Evolutionary conservation across 2,797 vertebrate species (phyloP).

Genomic region (Smutsia temminckii): DNA sequence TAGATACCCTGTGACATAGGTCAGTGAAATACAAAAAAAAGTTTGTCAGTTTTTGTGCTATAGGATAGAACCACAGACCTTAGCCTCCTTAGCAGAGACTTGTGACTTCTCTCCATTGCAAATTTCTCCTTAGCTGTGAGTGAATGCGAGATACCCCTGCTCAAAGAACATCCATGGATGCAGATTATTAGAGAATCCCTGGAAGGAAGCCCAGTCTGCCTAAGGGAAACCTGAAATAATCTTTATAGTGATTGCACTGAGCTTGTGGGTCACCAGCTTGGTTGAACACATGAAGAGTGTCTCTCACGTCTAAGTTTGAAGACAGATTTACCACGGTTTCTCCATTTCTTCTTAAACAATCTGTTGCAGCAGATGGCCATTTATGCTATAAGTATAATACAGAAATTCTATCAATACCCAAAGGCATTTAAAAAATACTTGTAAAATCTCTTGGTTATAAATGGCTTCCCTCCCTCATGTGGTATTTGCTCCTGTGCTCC

Average conservation of each 20-base stretch:
- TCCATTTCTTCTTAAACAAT: slow-evolving; percentile 71
- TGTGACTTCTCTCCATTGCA: neutral
- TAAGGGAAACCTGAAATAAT: neutral
- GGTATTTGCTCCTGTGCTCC: slow-evolving; percentile 39
- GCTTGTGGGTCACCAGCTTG: neutral
- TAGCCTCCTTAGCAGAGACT: neutral
- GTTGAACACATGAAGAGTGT: slow-evolving; percentile 49
- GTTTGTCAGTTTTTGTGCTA: neutral
- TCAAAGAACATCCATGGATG: neutral
- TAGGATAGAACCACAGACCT: neutral
- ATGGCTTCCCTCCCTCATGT: slow-evolving; percentile 43
- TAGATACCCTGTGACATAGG: neutral
- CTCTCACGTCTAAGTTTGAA: slow-evolving; percentile 74
- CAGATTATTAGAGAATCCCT: neutral
- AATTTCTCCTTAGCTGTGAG: neutral
- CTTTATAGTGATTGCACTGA: neutral
- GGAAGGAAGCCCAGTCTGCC: neutral
- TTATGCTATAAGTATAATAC: slow-evolving; percentile 68
- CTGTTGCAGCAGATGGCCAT: slow-evolving; percentile 82
- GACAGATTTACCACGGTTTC: slow-evolving; percentile 75
- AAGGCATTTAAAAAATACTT: slow-evolving; percentile 72
- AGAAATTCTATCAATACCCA: slow-evolving; percentile 69
- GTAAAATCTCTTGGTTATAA: slow-evolving; percentile 66
- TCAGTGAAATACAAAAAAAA: neutral
- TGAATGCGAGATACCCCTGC: neutral